These are phyloP conservation scores for Flexamia atlantica DNA, from an alignment of 2,888 invertebrate species.

Conservation along the genomic window DNA sequence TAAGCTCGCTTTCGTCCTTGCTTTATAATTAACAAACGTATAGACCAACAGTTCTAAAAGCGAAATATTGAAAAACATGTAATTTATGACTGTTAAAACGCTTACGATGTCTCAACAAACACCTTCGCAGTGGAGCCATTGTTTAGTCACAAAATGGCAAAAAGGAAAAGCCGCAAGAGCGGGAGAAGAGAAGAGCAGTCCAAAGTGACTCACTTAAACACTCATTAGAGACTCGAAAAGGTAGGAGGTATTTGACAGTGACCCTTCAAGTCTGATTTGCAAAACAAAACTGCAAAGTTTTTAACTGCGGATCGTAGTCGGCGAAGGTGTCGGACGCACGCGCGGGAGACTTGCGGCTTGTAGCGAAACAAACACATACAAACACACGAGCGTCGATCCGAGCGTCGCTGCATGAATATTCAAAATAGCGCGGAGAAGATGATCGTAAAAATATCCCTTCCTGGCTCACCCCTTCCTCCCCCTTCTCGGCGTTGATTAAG, in stretches of 20 bases:
- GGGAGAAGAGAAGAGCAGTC: neutral
- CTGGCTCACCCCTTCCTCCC: conserved; percentile 57
- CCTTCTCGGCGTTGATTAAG: conserved; percentile 61
- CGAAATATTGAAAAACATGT: no score
- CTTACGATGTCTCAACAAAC: no score
- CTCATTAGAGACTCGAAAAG: conserved; percentile 41
- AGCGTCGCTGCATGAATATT: conserved; percentile 62
- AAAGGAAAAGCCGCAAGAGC: neutral
- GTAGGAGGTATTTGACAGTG: conserved; percentile 1
- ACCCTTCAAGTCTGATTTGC: conserved; percentile 46
- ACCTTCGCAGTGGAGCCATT: no score
- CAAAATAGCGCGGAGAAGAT: conserved; percentile 63
- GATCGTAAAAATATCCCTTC: conserved; percentile 63
- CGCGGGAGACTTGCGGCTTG: neutral
- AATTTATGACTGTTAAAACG: no score
- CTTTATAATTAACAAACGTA: no score
- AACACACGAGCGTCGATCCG: neutral
- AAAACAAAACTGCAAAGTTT: conserved; percentile 44
- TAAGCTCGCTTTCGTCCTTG: no score
- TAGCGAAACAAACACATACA: neutral
- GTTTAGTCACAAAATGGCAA: no score
- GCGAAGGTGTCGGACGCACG: conserved; percentile 9
- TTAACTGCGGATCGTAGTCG: neutral
- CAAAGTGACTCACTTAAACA: conserved; percentile 21
- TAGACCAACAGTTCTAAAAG: no score